A percentile compares a stretch with the other conserved stretches of the same genome.
Conservation (phyloP, 1,140 invertebrate species). For the Triops longicaudatus region DNA sequence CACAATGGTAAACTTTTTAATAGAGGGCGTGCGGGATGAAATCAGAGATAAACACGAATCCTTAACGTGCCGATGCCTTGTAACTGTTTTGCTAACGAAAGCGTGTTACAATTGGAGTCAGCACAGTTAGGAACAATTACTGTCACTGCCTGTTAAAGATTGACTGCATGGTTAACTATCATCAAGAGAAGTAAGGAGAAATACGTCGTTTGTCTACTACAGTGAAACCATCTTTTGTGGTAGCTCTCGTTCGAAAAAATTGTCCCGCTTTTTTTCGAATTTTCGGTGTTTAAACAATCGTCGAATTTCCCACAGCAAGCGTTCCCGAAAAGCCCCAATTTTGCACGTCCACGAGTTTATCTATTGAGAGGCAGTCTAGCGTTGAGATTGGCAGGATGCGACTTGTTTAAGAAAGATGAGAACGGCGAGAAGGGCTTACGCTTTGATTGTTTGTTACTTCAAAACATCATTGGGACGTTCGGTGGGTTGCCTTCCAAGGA, state of each 20-base stretch:
- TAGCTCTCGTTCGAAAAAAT: background rate
- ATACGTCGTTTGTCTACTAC: background rate
- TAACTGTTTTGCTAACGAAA: background rate
- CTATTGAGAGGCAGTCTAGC: background rate
- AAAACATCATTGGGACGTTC: background rate
- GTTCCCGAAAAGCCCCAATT: background rate
- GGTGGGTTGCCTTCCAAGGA: background rate
- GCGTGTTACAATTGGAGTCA: background rate
- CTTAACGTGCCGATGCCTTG: background rate
- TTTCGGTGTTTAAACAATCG: constrained; percentile 12
- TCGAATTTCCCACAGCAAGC: background rate
- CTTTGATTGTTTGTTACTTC: background rate
- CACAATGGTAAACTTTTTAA: background rate
- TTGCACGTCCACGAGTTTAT: constrained; percentile 3
- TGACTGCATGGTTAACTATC: constrained; percentile 12
- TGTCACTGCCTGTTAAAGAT: background rate
- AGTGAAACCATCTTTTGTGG: background rate
- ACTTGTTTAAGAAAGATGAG: constrained; percentile 15
- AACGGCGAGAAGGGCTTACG: background rate
- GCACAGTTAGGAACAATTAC: background rate
- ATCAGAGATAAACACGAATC: background rate
- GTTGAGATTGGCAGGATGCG: constrained; percentile 10
- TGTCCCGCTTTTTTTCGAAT: background rate
- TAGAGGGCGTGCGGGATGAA: background rate
- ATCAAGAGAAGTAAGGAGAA: background rate